These are phyloP conservation scores for Rhizomys pruinosus DNA, from an alignment of 2,113 vertebrate species.

Conservation along the genomic window DNA sequence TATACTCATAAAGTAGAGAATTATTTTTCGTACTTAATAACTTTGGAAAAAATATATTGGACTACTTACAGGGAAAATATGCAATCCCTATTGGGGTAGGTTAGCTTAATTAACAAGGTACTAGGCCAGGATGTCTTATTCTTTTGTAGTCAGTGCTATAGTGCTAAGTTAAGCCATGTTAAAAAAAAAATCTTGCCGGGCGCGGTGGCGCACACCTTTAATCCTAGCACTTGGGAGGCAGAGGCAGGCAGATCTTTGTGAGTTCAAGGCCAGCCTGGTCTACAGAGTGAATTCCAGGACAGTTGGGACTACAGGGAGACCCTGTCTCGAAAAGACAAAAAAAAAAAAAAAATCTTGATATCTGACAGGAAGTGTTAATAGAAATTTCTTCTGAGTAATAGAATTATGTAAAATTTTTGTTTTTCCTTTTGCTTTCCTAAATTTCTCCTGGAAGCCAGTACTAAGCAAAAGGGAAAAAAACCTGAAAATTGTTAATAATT, in stretches of 20 bases:
- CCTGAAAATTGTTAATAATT: background rate
- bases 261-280: too few species aligned
- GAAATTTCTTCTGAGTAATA: constrained; percentile 43
- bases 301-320: too few species aligned
- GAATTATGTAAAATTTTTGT: constrained; percentile 2
- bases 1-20: constrained; percentile 19
- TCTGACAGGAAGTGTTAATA: constrained; percentile 52
- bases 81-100: background rate
- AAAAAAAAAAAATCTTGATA: too few species aligned
- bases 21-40: constrained; percentile 29
- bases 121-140: constrained; percentile 11
- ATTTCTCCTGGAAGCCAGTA: constrained; percentile 32
- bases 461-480: background rate
- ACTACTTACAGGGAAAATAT: constrained; percentile 31
- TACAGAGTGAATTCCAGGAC: too few species aligned
- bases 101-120: constrained; percentile 53
- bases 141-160: background rate
- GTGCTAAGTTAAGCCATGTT: background rate
- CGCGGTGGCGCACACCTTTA: too few species aligned
- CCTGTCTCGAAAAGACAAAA: too few species aligned
- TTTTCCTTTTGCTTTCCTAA: background rate
- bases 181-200: background rate
- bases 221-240: too few species aligned
- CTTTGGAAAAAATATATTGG: constrained; percentile 25
- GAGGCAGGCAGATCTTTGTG: too few species aligned